phyloP scores from a whole-genome alignment of 2,113 vertebrate genomes.

The Colossoma macropomum region DNA sequence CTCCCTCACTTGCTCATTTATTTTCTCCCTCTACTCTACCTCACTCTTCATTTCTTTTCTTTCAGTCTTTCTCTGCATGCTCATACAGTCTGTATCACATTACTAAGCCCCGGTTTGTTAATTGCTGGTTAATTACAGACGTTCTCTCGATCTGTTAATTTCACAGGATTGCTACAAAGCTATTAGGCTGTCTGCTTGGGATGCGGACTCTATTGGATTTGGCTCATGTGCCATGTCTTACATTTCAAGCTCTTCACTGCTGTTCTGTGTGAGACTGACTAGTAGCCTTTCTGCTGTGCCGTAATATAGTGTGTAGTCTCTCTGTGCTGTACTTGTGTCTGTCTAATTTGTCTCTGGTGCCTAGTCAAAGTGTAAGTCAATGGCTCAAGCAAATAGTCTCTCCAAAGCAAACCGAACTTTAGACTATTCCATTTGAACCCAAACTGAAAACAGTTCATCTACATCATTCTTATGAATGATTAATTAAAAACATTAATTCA shows the following conservation, averaged over 20 bases:
- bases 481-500: too few species aligned
- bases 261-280: conserved; percentile 20
- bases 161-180: conserved; percentile 52
- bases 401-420: background rate
- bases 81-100: conserved; percentile 58
- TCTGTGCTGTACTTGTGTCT: conserved; percentile 14
- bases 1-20: background rate
- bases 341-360: conserved; percentile 26
- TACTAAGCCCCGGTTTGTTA: conserved; percentile 55
- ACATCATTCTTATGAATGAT: background rate
- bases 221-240: conserved; percentile 55
- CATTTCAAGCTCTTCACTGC: conserved; percentile 21
- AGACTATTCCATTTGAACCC: background rate
- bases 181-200: conserved; percentile 53
- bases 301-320: conserved; percentile 10
- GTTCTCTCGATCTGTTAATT: conserved; percentile 59
- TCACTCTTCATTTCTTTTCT: background rate
- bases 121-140: conserved; percentile 61
- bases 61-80: background rate
- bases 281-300: conserved; percentile 15
- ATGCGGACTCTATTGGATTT: conserved; percentile 61
- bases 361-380: background rate
- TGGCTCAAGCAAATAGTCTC: background rate
- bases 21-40: background rate
- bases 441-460: background rate